These are phyloP conservation scores for Leucophora obtusa DNA, from an alignment of 2,888 invertebrate genomes.

Conservation along the genomic window DNA sequence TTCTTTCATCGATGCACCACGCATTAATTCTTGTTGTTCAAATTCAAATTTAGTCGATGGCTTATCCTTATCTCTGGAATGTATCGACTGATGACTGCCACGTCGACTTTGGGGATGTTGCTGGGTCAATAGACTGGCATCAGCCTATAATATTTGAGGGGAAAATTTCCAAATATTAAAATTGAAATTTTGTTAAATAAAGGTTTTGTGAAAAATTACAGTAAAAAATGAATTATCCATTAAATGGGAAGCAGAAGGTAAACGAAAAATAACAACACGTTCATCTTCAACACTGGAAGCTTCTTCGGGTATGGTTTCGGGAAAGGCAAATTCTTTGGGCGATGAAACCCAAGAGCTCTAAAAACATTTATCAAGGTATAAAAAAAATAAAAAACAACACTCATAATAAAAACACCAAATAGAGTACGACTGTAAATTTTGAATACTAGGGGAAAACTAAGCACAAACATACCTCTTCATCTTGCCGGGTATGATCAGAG, in stretches of 20 bases:
- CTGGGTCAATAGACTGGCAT: constrained; percentile 87
- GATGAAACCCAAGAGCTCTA: constrained; percentile 89
- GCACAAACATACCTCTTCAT: constrained; percentile 74
- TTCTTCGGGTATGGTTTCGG: constrained; percentile 95
- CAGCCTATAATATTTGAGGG: constrained; percentile 80
- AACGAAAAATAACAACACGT: constrained; percentile 92
- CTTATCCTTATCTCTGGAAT: constrained; percentile 75
- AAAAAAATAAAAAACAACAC: constrained; percentile 36
- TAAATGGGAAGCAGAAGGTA: constrained; percentile 87
- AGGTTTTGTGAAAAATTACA: constrained; percentile 77
- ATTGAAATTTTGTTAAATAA: not conserved
- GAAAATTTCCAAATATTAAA: constrained; percentile 4
- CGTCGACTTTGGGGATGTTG: constrained; percentile 80
- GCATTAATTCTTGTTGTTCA: constrained; percentile 77
- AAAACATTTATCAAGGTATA: constrained; percentile 45
- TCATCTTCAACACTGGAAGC: constrained; percentile 95
- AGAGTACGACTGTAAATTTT: constrained; percentile 19
- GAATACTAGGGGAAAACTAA: not conserved
- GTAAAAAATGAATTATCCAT: constrained; percentile 90
- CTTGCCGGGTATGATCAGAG: constrained; percentile 76
- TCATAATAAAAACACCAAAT: constrained; percentile 45
- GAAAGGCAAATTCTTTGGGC: constrained; percentile 92
- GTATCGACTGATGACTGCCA: constrained; percentile 76
- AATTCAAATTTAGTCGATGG: constrained; percentile 77
- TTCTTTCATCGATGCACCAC: constrained; percentile 76